phyloP scores from a whole-genome alignment of 2,113 vertebrate species.

The Onychostoma macrolepis region DNA sequence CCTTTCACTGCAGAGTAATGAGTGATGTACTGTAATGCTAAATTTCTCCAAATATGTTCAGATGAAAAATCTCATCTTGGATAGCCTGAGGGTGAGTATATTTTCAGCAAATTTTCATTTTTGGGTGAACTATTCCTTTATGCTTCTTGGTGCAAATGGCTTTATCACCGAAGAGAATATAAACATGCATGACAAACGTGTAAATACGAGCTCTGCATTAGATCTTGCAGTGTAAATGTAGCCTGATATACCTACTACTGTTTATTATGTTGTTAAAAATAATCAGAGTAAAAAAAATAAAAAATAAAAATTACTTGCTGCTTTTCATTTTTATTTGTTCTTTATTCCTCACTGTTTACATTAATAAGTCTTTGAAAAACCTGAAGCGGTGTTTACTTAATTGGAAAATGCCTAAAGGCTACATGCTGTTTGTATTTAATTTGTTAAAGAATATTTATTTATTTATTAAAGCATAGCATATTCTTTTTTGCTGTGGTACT shows the following conservation, averaged over 20 bases:
- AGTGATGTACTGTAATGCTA: too few species aligned
- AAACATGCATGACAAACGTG: not conserved
- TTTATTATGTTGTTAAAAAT: not conserved
- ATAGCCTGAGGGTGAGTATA: too few species aligned
- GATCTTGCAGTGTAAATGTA: not conserved
- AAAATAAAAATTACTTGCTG: not conserved
- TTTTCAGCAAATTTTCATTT: too few species aligned
- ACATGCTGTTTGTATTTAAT: not conserved
- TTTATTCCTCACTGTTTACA: not conserved
- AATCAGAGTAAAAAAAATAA: not conserved
- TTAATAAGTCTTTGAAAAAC: not conserved
- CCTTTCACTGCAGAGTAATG: too few species aligned
- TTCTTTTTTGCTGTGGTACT: not conserved
- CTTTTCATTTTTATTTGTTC: not conserved
- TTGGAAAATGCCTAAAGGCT: not conserved
- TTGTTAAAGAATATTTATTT: not conserved
- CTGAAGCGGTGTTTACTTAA: not conserved
- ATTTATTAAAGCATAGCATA: not conserved
- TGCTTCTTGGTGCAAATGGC: not conserved
- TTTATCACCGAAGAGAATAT: not conserved
- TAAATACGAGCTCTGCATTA: not conserved
- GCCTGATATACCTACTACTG: not conserved
- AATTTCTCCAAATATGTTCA: too few species aligned
- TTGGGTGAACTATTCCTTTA: too few species aligned
- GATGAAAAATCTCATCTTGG: too few species aligned